These are phyloP conservation scores for Columbina picui DNA, from an alignment of 2,113 vertebrate genomes.

Conservation along the genomic window DNA sequence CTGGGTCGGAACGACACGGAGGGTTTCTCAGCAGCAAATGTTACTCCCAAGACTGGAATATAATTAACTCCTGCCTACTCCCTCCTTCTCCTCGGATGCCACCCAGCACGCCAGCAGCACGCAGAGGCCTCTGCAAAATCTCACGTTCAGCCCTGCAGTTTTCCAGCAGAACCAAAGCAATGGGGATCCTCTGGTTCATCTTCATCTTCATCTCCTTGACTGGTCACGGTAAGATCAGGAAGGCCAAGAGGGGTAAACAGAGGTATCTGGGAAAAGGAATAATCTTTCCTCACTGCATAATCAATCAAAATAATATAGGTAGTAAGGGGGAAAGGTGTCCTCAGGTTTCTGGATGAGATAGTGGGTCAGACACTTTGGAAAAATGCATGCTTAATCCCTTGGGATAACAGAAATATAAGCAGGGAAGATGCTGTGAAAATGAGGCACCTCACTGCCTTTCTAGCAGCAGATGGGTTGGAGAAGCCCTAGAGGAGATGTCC, in stretches of 20 bases:
- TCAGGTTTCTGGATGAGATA: not conserved
- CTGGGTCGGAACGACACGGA: slow-evolving; percentile 18
- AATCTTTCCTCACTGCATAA: not conserved
- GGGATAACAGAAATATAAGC: not conserved
- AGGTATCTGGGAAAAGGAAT: not conserved
- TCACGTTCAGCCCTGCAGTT: not conserved
- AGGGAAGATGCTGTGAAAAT: not conserved
- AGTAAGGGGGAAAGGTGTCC: not conserved
- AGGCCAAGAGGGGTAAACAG: not conserved
- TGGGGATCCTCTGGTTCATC: slow-evolving; percentile 13
- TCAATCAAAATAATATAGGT: not conserved
- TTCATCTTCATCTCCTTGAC: not conserved
- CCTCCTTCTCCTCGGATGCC: not conserved
- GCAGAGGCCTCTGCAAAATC: not conserved
- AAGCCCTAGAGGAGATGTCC: not conserved
- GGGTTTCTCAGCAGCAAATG: not conserved
- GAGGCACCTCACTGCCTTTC: not conserved
- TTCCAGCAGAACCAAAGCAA: slow-evolving; percentile 20
- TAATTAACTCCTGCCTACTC: slow-evolving; percentile 23
- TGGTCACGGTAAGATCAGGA: slow-evolving; percentile 30
- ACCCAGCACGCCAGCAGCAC: not conserved
- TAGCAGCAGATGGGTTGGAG: not conserved
- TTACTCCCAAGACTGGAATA: not conserved
- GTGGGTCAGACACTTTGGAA: not conserved
- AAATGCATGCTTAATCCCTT: not conserved